Percentiles rank a stretch among this genome's conserved stretches.
Conservation (phyloP, 2,888 invertebrate genomes). For the Perizoma flavofasciatum region DNA sequence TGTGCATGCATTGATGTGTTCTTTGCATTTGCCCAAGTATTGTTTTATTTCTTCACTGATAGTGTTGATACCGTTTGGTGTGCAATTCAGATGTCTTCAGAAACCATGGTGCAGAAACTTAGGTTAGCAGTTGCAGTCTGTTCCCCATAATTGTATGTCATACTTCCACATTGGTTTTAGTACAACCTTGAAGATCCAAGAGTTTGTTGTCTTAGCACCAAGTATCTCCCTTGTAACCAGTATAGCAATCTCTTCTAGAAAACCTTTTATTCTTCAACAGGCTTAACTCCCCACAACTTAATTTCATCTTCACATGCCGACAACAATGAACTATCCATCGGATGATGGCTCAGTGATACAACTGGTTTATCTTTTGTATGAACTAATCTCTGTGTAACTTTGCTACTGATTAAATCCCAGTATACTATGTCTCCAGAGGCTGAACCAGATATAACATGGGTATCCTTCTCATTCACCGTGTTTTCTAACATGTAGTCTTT, state of each 20-base stretch:
- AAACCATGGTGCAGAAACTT: too few relatives aligned
- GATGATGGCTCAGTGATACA: slow-evolving; percentile 93
- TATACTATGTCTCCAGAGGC: slow-evolving; percentile 92
- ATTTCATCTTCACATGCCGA: slow-evolving; percentile 90
- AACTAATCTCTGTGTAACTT: slow-evolving; percentile 67
- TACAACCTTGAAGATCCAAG: too few relatives aligned
- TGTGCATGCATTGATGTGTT: too few relatives aligned
- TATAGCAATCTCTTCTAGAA: neutral
- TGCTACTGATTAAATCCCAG: slow-evolving; percentile 94
- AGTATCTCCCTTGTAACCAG: too few relatives aligned
- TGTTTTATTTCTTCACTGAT: too few relatives aligned
- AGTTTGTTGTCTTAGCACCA: too few relatives aligned
- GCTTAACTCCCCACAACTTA: slow-evolving; percentile 85
- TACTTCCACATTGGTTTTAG: too few relatives aligned
- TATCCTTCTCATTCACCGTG: slow-evolving; percentile 92
- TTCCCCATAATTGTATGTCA: too few relatives aligned
- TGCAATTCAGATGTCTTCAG: too few relatives aligned
- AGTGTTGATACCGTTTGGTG: too few relatives aligned
- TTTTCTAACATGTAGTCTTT: slow-evolving; percentile 94
- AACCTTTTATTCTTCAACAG: slow-evolving; percentile 43
- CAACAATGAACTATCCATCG: slow-evolving; percentile 87
- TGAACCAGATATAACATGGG: slow-evolving; percentile 94
- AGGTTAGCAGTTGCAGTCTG: too few relatives aligned
- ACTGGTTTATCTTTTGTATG: slow-evolving; percentile 86
- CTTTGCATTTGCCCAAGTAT: too few relatives aligned